A percentile compares a stretch with the other conserved stretches of the same genome.
These are phyloP conservation scores for Drosophila atripex DNA, from an alignment of 2,888 invertebrate species.

Conservation along the genomic window DNA sequence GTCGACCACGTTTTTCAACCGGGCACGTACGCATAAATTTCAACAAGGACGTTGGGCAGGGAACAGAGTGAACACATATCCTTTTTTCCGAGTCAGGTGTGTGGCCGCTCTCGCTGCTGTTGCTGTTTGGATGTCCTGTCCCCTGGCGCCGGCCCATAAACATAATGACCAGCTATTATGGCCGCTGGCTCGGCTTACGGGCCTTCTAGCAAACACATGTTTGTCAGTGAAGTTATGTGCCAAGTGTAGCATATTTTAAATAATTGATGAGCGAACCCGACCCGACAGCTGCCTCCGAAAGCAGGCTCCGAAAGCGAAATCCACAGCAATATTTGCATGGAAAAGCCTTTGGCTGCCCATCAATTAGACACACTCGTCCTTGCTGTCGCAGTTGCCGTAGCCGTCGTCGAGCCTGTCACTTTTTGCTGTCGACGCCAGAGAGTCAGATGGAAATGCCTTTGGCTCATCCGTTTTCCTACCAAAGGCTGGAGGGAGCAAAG, in stretches of 20 bases:
- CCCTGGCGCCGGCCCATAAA: constrained; percentile 54
- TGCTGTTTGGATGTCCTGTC: constrained; percentile 5
- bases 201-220: constrained; percentile 36
- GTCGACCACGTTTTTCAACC: constrained; percentile 53
- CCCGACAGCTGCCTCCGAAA: constrained; percentile 12
- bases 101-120: background rate
- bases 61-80: constrained; percentile 23
- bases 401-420: constrained; percentile 27
- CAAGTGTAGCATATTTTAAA: constrained; percentile 76
- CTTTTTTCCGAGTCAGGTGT: constrained; percentile 35
- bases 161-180: constrained; percentile 76
- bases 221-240: constrained; percentile 67
- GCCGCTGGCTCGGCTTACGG: constrained; percentile 50
- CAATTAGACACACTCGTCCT: constrained; percentile 60
- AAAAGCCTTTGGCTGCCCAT: constrained; percentile 64
- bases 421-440: constrained; percentile 39
- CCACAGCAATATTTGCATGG: constrained; percentile 60
- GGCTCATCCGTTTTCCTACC: constrained; percentile 30
- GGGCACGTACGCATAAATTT: constrained; percentile 75
- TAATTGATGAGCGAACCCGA: constrained; percentile 66
- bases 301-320: constrained; percentile 7
- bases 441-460: constrained; percentile 50
- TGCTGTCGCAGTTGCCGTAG: constrained; percentile 19
- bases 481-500: background rate
- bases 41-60: constrained; percentile 47